These are phyloP conservation scores for Asobara japonica DNA, from an alignment of 1,140 invertebrate genomes.

Conservation along the genomic window DNA sequence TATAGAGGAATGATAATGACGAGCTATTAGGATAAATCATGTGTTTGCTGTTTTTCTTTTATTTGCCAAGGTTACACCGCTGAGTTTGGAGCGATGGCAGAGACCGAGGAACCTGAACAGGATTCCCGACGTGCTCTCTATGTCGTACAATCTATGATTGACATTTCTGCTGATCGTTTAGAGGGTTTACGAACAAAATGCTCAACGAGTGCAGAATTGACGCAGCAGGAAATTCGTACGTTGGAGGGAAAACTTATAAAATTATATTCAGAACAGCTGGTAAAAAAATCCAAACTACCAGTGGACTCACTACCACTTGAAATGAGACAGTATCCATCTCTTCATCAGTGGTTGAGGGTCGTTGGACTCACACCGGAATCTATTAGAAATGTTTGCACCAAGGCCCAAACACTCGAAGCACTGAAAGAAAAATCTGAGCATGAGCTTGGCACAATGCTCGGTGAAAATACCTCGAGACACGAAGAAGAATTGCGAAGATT, in stretches of 20 bases:
- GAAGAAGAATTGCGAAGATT: constrained; percentile 84
- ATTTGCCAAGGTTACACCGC: no score
- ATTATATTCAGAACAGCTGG: constrained; percentile 89
- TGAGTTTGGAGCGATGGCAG: constrained; percentile 62
- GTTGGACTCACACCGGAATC: constrained; percentile 82
- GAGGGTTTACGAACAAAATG: constrained; percentile 92
- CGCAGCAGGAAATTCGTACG: constrained; percentile 93
- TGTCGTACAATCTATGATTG: constrained; percentile 92
- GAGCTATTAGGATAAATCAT: no score
- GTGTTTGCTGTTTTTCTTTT: no score
- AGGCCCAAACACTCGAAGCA: constrained; percentile 78
- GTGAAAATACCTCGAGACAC: constrained; percentile 71
- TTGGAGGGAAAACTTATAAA: constrained; percentile 95
- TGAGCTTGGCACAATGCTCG: constrained; percentile 80
- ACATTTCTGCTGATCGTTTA: constrained; percentile 90
- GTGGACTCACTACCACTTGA: constrained; percentile 71
- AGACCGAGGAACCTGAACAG: constrained; percentile 65
- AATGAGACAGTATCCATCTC: constrained; percentile 75
- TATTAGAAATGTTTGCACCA: constrained; percentile 71
- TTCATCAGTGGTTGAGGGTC: constrained; percentile 90
- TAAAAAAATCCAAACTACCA: constrained; percentile 81
- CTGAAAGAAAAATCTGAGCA: constrained; percentile 85
- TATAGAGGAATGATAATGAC: no score
- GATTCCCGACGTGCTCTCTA: constrained; percentile 69
- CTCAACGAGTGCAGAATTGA: constrained; percentile 89